A percentile compares a stretch with the other conserved stretches of the same genome.
Evolutionary conservation across 1,140 invertebrate species (phyloP).

Genomic region (Dermatophagoides farinae): DNA sequence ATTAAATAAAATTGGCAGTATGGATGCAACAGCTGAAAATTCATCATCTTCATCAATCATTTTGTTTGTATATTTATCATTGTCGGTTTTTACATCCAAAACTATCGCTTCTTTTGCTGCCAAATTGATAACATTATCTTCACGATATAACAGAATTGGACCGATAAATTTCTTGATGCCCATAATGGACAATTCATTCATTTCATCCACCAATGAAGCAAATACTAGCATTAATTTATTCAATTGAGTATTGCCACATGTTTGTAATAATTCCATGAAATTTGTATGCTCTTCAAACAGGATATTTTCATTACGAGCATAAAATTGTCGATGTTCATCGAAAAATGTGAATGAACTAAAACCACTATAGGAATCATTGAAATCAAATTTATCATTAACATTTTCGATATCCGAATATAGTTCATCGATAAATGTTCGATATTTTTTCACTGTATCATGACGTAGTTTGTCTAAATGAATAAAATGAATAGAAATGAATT

Average conservation of each 20-base stretch:
- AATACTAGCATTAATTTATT: constrained; percentile 15
- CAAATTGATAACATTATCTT: neutral
- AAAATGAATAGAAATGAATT: neutral
- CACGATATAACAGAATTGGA: constrained; percentile 11
- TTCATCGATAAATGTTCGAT: neutral
- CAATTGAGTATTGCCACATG: constrained; percentile 16
- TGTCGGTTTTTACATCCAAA: neutral
- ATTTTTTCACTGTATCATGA: neutral
- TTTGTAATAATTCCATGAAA: constrained; percentile 12
- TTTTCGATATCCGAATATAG: neutral
- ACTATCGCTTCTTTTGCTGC: neutral
- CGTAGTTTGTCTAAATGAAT: neutral
- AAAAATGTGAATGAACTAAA: neutral
- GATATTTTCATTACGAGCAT: neutral
- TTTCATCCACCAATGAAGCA: neutral
- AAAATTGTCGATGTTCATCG: neutral
- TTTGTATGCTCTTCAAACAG: neutral
- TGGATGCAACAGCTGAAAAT: constrained; percentile 1
- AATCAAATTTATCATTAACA: neutral
- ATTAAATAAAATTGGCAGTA: constrained; percentile 25
- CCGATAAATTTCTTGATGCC: constrained; percentile 1
- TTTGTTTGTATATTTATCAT: neutral
- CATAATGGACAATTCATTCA: constrained; percentile 4
- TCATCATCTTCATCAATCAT: constrained; percentile 3
- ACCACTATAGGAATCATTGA: neutral